A percentile compares a stretch with the other conserved stretches of the same genome.
Conservation (phyloP, 1,140 invertebrate species). For the Aporrectodea caliginosa region DNA sequence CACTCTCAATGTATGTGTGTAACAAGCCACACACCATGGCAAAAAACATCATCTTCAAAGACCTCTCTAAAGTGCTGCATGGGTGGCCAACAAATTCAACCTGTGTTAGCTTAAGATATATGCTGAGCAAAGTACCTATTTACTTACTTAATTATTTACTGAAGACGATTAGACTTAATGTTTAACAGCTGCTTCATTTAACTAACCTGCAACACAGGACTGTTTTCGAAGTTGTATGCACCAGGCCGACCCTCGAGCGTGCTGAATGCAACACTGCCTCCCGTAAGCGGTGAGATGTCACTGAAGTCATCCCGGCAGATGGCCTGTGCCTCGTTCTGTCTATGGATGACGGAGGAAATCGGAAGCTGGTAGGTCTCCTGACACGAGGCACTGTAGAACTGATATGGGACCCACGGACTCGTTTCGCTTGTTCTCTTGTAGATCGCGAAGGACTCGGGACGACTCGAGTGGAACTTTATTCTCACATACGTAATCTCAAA, state of each 20-base stretch:
- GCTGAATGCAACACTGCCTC: conserved; percentile 93
- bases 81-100: too few species aligned
- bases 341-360: conserved; percentile 59
- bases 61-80: too few species aligned
- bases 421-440: conserved; percentile 70
- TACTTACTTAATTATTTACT: background rate
- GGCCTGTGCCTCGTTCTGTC: conserved; percentile 72
- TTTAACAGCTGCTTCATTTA: too few species aligned
- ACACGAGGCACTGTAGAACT: conserved; percentile 92
- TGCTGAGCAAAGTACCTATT: background rate
- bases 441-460: conserved; percentile 95
- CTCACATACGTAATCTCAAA: conserved; percentile 96
- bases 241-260: conserved; percentile 91
- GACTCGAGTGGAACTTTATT: conserved; percentile 85
- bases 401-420: conserved; percentile 86
- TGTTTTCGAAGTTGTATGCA: conserved; percentile 84
- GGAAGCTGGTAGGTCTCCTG: conserved; percentile 80
- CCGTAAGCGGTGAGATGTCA: conserved; percentile 90
- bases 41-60: conserved; percentile 5
- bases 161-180: too few species aligned
- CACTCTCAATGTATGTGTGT: background rate
- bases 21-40: background rate
- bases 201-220: conserved; percentile 77
- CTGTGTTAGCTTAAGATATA: too few species aligned
- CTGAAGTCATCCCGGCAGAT: conserved; percentile 94